Evolutionary conservation across 2,797 vertebrate genomes (phyloP).

Genomic region (Tarsius wallacei): DNA sequence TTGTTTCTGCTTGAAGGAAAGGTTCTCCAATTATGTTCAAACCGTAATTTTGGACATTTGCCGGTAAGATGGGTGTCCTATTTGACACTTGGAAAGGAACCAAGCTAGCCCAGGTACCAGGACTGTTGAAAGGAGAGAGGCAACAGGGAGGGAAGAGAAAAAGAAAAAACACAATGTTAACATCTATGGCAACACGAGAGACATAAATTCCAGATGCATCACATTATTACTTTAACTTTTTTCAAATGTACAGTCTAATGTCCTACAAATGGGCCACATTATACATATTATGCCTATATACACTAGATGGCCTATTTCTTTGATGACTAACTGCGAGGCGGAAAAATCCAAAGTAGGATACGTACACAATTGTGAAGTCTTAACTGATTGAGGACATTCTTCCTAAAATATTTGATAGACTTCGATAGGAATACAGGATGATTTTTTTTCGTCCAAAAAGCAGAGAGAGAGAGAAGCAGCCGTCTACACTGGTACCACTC

Average conservation of each 20-base stretch:
- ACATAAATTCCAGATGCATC: slow-evolving; percentile 69
- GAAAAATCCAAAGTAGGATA: slow-evolving; percentile 40
- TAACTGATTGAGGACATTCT: not conserved
- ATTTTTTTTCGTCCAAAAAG: slow-evolving; percentile 38
- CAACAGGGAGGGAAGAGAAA: slow-evolving; percentile 78
- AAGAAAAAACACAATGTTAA: slow-evolving; percentile 86
- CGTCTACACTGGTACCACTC: not conserved
- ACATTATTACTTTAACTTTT: slow-evolving; percentile 61
- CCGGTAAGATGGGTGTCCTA: slow-evolving; percentile 99
- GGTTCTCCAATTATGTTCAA: slow-evolving; percentile 99
- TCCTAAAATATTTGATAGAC: slow-evolving; percentile 53
- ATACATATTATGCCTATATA: slow-evolving; percentile 24
- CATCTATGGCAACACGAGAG: slow-evolving; percentile 56
- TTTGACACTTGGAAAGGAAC: slow-evolving; percentile 99
- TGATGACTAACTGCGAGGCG: slow-evolving; percentile 42
- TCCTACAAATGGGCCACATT: not conserved
- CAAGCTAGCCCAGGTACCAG: slow-evolving; percentile 99
- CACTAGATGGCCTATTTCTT: slow-evolving; percentile 34
- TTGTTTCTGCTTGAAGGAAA: slow-evolving; percentile 99
- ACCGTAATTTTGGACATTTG: slow-evolving; percentile 99
- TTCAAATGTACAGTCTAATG: slow-evolving; percentile 74
- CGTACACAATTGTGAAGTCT: not conserved
- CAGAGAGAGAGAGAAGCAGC: not conserved
- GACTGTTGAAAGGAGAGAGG: slow-evolving; percentile 92
- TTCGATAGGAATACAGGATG: not conserved